Base-by-base conservation (phyloP, 2,888 invertebrate species). In the Latrodectus elegans region DNA sequence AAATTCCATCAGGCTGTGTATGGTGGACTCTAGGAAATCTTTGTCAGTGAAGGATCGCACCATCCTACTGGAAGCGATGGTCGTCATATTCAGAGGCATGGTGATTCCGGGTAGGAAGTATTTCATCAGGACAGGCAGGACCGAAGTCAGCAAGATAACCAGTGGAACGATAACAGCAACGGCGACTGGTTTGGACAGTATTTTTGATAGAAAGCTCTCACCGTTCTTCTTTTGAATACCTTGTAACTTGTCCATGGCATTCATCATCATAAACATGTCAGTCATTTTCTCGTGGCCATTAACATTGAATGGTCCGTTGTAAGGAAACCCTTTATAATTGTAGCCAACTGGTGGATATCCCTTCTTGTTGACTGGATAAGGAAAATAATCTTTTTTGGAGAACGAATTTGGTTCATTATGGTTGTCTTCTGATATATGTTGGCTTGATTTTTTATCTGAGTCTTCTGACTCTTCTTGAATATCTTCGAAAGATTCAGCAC, bases 111-210 rank as follows among this genome's bases (percentile, higher is more conserved):
- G 17, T 26, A 64, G 80, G n/a, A 80, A 71, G 65, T 86, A 80
- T 17, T 80, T 86, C 14, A 75, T 17, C 1, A 80, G 1, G 51
- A 80, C 12, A 12, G 85, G 85, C 17, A 86, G 52, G 38, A 86
- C 80, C 10, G 85, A 86, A 3, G 76, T 65, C 53, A 86, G 6
- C 80, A 86, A 76, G 22, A 86, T 80, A 8, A 76, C 75, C n/a
- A 86, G 15, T 8, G 85, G 85, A 9, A 86, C 26, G 14, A 86
- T 68, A 3, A 76, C 80, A 52, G 80, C 80, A 49, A 80, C 8
- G 6, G 72, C 52, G 8, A 76, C 26, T 14, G 85, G 85, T n/a
- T 86, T 72, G 8, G 76, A 74, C 12, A 65, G 14, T 4, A 86
- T 14, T 11, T 80, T 75, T 11, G 73, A 15, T 14, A 86, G 49